Conservation (phyloP, 2,888 invertebrate genomes). For the Orchestes rusci region DNA sequence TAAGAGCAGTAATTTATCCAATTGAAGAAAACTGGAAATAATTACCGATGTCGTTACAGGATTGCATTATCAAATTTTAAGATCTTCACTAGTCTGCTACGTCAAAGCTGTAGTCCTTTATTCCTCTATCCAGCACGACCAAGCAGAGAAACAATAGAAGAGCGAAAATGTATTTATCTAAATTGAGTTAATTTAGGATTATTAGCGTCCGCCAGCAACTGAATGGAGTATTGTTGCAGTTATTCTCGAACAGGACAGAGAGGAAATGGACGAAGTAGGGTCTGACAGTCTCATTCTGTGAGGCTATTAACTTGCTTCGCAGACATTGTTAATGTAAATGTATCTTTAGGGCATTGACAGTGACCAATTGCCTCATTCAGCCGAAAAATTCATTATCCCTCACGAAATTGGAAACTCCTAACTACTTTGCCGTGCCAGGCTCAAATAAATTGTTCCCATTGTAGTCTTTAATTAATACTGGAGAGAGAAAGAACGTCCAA, state of each 20-base stretch:
- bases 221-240: conserved; percentile 28
- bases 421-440: conserved; percentile 29
- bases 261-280: conserved; percentile 27
- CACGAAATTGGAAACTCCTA: conserved; percentile 39
- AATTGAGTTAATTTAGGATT: conserved; percentile 30
- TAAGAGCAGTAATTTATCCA: no score
- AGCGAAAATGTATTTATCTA: conserved; percentile 23
- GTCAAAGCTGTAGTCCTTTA: no score
- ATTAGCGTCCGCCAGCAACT: conserved; percentile 26
- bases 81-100: no score
- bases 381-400: conserved; percentile 38
- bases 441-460: conserved; percentile 35
- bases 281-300: conserved; percentile 27
- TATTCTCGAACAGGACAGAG: conserved; percentile 22
- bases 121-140: no score
- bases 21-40: no score
- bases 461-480: conserved; percentile 37
- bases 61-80: no score
- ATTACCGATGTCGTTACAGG: no score
- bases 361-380: conserved; percentile 39
- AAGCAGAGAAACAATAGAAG: neutral
- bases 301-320: conserved; percentile 37
- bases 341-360: conserved; percentile 41
- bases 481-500: conserved; percentile 21
- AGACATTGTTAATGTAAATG: conserved; percentile 41